Evolutionary conservation across 1,140 invertebrate species (phyloP).

Genomic region (Hypsibius dujardini): DNA sequence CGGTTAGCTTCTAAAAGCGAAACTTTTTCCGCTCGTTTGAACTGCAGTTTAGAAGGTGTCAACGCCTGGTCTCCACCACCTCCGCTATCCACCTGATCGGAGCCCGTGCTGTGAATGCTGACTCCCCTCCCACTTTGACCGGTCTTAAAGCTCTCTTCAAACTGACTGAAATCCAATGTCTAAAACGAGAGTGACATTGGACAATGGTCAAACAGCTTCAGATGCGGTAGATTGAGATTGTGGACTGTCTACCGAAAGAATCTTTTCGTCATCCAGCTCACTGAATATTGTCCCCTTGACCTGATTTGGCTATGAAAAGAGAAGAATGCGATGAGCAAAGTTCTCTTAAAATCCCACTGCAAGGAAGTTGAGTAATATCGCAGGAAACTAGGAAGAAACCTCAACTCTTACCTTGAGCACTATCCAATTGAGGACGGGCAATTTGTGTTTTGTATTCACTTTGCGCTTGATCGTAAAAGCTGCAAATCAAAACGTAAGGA

Average conservation of each 20-base stretch:
- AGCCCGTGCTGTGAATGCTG: background rate
- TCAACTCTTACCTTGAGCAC: too few relatives aligned
- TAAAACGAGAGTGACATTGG: slow-evolving; percentile 37
- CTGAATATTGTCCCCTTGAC: slow-evolving; percentile 95
- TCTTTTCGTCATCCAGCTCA: slow-evolving; percentile 86
- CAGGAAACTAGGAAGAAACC: too few relatives aligned
- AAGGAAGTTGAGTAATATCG: too few relatives aligned
- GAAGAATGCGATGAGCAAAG: too few relatives aligned
- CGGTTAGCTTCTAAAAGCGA: slow-evolving; percentile 82
- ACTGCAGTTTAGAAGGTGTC: slow-evolving; percentile 61
- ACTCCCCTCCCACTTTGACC: slow-evolving; percentile 37
- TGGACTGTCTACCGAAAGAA: slow-evolving; percentile 47
- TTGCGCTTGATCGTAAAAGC: slow-evolving; percentile 87
- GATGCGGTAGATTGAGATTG: too few relatives aligned
- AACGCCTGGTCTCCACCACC: slow-evolving; percentile 26
- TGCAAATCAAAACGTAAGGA: too few relatives aligned
- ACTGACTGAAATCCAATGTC: slow-evolving; percentile 64
- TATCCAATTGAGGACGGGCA: slow-evolving; percentile 94
- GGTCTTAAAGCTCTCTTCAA: slow-evolving; percentile 85
- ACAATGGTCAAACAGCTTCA: slow-evolving; percentile 17
- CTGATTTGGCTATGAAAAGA: slow-evolving; percentile 92
- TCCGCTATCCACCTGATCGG: slow-evolving; percentile 27
- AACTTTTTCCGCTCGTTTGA: slow-evolving; percentile 74
- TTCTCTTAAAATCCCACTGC: too few relatives aligned
- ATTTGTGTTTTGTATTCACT: slow-evolving; percentile 87